Evolutionary conservation across 1,140 invertebrate genomes (phyloP).

Genomic region (Chionoecetes opilio): DNA sequence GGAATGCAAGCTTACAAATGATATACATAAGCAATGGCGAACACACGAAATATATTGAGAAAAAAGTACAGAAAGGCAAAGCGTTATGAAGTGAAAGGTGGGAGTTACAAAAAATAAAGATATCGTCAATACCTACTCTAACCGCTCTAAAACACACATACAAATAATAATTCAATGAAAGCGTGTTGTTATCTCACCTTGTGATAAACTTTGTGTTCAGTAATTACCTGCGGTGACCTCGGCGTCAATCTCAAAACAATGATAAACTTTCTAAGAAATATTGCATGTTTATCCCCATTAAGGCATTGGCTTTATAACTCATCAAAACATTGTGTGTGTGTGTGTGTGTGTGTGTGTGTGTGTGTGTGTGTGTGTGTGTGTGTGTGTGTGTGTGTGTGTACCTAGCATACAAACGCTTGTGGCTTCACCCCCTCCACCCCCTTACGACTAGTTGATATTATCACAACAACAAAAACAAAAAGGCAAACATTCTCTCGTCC

Average conservation of each 20-base stretch:
- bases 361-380: not conserved
- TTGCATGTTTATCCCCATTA: not conserved
- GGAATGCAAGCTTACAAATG: not conserved
- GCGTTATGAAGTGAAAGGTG: too few species aligned
- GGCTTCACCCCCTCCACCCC: too few species aligned
- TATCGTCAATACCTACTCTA: not conserved
- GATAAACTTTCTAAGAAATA: not conserved
- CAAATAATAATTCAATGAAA: not conserved
- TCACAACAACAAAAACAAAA: too few species aligned
- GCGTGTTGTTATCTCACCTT: not conserved
- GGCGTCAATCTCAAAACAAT: not conserved
- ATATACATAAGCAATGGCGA: not conserved
- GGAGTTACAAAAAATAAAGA: not conserved
- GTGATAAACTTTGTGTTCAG: not conserved
- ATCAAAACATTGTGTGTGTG: too few species aligned
- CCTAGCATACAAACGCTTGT: too few species aligned
- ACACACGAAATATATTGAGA: not conserved
- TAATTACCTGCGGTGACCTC: not conserved
- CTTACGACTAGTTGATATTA: too few species aligned
- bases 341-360: not conserved
- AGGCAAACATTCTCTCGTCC: too few species aligned
- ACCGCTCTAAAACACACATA: too few species aligned
- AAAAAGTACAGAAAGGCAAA: not conserved
- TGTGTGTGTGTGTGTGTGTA: not conserved
- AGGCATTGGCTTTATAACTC: not conserved